Evolutionary conservation across 2,113 vertebrate species (phyloP).

Genomic region (Alaudala cheleensis): DNA sequence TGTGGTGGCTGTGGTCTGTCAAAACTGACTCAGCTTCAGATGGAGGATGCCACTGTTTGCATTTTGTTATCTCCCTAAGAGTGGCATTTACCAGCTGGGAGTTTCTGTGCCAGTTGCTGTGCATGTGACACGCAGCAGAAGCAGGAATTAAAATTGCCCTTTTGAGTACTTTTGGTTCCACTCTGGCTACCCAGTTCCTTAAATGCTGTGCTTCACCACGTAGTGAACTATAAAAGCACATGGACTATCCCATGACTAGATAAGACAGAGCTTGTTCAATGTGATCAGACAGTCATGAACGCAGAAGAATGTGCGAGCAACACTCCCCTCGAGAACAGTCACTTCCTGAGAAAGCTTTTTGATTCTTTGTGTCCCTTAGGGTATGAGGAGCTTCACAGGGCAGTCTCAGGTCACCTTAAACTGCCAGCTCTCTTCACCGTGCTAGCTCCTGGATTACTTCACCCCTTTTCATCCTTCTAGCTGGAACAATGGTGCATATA

Average conservation of each 20-base stretch:
- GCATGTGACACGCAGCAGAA: neutral
- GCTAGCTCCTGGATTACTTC: neutral
- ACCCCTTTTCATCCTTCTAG: neutral
- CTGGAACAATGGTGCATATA: neutral
- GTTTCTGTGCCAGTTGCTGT: neutral
- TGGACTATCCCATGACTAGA: neutral
- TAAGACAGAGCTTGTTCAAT: neutral
- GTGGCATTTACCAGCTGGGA: neutral
- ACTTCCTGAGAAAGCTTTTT: neutral
- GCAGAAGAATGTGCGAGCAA: neutral
- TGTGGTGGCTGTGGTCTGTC: neutral
- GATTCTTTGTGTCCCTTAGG: neutral
- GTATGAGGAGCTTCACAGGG: neutral
- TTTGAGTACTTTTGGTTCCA: neutral
- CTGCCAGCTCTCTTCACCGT: neutral
- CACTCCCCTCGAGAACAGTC: neutral
- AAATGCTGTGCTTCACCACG: neutral
- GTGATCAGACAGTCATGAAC: neutral
- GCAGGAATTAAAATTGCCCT: neutral
- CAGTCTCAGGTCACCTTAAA: neutral
- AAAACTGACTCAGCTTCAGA: rapidly evolving
- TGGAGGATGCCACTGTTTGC: neutral
- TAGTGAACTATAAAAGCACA: neutral
- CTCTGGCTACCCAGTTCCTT: neutral
- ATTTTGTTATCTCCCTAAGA: neutral